Percentiles rank a stretch among this genome's conserved stretches.
Conservation (phyloP, 2,888 invertebrate species). For the Plagodis pulveraria region DNA sequence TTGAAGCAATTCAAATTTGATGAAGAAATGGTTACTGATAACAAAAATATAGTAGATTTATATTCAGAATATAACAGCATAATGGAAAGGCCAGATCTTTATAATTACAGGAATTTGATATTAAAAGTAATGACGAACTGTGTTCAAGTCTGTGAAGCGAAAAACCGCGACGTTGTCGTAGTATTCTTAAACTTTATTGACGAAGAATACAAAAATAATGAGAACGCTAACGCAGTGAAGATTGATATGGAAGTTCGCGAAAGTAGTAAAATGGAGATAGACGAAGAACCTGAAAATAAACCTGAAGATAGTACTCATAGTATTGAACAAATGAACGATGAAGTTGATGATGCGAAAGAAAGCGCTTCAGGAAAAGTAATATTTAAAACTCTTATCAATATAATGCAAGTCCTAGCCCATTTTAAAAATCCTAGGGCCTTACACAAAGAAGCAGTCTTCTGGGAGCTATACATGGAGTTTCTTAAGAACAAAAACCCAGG, state of each 20-base stretch:
- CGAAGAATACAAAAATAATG: conserved; percentile 79
- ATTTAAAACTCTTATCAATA: conserved; percentile 85
- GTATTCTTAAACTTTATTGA: conserved; percentile 93
- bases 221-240: conserved; percentile 66
- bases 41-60: conserved; percentile 59
- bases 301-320: conserved; percentile 56
- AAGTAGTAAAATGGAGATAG: conserved; percentile 63
- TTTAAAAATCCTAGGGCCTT: conserved; percentile 93
- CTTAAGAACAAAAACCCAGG: conserved; percentile 91
- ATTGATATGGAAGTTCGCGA: conserved; percentile 86
- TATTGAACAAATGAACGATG: conserved; percentile 65
- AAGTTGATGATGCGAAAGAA: conserved; percentile 60
- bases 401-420: conserved; percentile 91
- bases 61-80: conserved; percentile 72
- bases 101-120: conserved; percentile 91
- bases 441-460: conserved; percentile 90
- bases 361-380: conserved; percentile 71
- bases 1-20: conserved; percentile 63
- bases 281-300: conserved; percentile 55
- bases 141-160: conserved; percentile 90
- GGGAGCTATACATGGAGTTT: conserved; percentile 91
- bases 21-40: conserved; percentile 62
- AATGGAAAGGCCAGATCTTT: conserved; percentile 87
- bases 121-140: conserved; percentile 92
- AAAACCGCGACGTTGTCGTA: conserved; percentile 91